phyloP scores from a whole-genome alignment of 2,888 invertebrate genomes.

The Odontomyia ornata region DNA sequence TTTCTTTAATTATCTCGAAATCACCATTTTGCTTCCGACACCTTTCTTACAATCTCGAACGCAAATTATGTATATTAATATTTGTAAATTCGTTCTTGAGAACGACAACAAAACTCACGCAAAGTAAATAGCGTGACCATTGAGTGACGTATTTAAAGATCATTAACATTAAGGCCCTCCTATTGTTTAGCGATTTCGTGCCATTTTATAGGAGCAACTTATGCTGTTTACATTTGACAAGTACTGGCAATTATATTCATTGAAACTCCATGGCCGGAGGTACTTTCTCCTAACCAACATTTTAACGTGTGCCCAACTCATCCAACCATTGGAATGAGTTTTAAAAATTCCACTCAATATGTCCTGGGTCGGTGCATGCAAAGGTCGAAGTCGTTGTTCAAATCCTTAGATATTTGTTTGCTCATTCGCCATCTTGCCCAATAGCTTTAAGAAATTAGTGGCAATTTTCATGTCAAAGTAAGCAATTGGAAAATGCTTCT shows the following conservation, averaged over 20 bases:
- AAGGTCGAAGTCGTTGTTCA: conserved; percentile 7
- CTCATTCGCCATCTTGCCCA: conserved; percentile 38
- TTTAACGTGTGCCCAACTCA: neutral
- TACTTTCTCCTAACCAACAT: neutral
- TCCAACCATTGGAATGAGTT: neutral
- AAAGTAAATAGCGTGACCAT: conserved; percentile 38
- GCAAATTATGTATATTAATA: no score
- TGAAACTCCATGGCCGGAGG: conserved; percentile 2
- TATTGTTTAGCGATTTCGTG: conserved; percentile 34
- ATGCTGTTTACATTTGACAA: conserved; percentile 38
- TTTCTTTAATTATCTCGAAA: no score
- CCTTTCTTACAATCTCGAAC: no score
- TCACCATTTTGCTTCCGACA: no score
- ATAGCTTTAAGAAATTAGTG: conserved; percentile 28
- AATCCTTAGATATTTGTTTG: conserved; percentile 33
- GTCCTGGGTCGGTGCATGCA: conserved; percentile 16
- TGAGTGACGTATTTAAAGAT: conserved; percentile 32
- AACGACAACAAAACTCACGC: conserved; percentile 3
- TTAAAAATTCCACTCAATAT: neutral
- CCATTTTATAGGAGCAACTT: conserved; percentile 13
- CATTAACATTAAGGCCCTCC: conserved; percentile 31
- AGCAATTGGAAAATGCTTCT: conserved; percentile 24
- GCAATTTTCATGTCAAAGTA: conserved; percentile 39
- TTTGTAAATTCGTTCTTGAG: neutral
- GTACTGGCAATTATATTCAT: conserved; percentile 19